These are phyloP conservation scores for Watsonalla cultraria DNA, from an alignment of 2,888 invertebrate genomes.

Conservation along the genomic window DNA sequence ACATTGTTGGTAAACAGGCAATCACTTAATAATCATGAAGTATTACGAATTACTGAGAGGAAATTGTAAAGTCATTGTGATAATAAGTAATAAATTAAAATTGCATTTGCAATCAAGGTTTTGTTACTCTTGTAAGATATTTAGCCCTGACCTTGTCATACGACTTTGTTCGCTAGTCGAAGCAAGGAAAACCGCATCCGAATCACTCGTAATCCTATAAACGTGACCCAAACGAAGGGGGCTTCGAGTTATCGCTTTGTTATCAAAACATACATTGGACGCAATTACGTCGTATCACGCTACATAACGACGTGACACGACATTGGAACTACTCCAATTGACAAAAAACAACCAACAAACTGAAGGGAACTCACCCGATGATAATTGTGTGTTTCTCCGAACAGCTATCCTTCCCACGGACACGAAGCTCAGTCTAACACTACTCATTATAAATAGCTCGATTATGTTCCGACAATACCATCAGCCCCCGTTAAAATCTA, in stretches of 20 bases:
- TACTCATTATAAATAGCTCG: conserved; percentile 63
- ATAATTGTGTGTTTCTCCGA: conserved; percentile 66
- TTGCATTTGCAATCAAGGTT: background rate
- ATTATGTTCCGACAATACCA: conserved; percentile 55
- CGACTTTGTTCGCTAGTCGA: background rate
- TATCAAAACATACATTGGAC: conserved; percentile 56
- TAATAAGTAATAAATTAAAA: background rate
- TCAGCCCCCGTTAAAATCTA: conserved; percentile 52
- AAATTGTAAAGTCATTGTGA: no score
- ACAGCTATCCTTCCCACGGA: conserved; percentile 71
- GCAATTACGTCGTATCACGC: conserved; percentile 25
- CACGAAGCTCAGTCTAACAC: conserved; percentile 71
- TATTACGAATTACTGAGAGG: no score
- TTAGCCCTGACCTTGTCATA: background rate
- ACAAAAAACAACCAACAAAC: conserved; percentile 42
- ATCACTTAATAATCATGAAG: no score
- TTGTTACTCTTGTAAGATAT: background rate
- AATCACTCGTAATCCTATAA: background rate
- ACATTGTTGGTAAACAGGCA: background rate
- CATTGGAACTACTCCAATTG: conserved; percentile 59
- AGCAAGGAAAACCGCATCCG: background rate
- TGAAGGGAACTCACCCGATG: conserved; percentile 59
- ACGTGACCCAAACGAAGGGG: conserved; percentile 13
- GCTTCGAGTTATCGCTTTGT: conserved; percentile 41
- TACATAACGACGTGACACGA: conserved; percentile 41